These are phyloP conservation scores for Lutjanus campechanus DNA, from an alignment of 2,797 vertebrate genomes.

Conservation along the genomic window DNA sequence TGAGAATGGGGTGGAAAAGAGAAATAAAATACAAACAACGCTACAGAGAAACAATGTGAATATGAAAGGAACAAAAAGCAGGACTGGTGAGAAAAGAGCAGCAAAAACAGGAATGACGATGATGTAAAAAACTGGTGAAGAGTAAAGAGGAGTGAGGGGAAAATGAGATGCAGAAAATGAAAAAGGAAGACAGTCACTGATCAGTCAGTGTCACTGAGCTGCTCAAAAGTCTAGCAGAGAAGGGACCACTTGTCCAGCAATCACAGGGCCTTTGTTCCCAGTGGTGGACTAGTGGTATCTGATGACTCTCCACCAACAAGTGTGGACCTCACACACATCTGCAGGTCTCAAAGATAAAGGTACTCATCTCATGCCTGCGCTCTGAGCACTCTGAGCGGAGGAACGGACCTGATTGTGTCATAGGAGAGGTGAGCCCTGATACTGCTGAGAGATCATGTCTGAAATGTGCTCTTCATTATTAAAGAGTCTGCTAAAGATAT, in stretches of 20 bases:
- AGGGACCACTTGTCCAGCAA: constrained; percentile 1
- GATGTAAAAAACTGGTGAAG: background rate
- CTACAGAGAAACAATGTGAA: background rate
- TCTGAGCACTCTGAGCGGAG: too few relatives aligned
- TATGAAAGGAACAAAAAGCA: background rate
- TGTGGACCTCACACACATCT: too few relatives aligned
- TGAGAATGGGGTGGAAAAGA: background rate
- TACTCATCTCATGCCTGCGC: too few relatives aligned
- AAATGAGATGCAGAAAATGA: too few relatives aligned
- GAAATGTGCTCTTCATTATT: too few relatives aligned
- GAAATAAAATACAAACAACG: background rate
- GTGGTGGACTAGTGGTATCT: background rate
- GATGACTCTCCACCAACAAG: background rate
- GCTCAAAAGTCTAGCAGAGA: background rate
- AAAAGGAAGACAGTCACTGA: background rate
- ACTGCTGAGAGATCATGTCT: too few relatives aligned
- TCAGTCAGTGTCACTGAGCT: background rate
- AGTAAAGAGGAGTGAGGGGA: background rate
- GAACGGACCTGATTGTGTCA: too few relatives aligned
- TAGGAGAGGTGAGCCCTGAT: too few relatives aligned
- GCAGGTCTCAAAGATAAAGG: too few relatives aligned
- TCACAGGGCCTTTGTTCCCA: constrained; percentile 7
- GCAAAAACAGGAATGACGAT: background rate
- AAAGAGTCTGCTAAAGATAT: too few relatives aligned
- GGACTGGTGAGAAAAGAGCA: too few relatives aligned